A percentile compares a stretch with the other conserved stretches of the same genome.
These are phyloP conservation scores for Drosophila neonasuta DNA, from an alignment of 2,888 invertebrate species.

Conservation along the genomic window DNA sequence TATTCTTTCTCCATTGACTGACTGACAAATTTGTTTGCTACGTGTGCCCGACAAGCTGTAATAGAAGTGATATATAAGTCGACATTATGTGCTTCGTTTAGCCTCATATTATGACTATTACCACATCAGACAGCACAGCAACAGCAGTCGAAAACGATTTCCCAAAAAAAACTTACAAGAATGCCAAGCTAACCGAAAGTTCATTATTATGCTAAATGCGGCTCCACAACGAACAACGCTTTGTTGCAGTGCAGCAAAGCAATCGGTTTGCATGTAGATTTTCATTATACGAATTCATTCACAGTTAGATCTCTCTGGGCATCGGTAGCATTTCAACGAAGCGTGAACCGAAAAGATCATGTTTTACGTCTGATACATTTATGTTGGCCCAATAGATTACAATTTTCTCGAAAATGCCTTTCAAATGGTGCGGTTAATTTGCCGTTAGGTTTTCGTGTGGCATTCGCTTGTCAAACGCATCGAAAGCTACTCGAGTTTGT, in stretches of 20 bases:
- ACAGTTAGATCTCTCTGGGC: constrained; percentile 55
- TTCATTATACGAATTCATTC: constrained; percentile 59
- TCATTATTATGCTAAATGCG: constrained; percentile 63
- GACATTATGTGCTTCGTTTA: constrained; percentile 37
- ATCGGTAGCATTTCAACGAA: constrained; percentile 49
- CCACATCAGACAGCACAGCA: constrained; percentile 35
- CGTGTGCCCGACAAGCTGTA: constrained; percentile 43
- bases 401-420: constrained; percentile 48
- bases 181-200: constrained; percentile 35
- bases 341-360: constrained; percentile 63
- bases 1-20: constrained; percentile 26
- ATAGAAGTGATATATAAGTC: constrained; percentile 32
- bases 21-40: constrained; percentile 62
- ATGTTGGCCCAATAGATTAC: constrained; percentile 60
- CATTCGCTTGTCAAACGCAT: constrained; percentile 31
- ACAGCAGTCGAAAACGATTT: constrained; percentile 20
- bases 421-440: constrained; percentile 56
- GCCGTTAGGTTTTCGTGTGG: constrained; percentile 59
- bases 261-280: constrained; percentile 12
- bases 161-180: constrained; percentile 3
- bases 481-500: constrained; percentile 27
- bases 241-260: constrained; percentile 31
- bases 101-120: constrained; percentile 53
- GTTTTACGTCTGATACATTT: constrained; percentile 18
- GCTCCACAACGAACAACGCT: constrained; percentile 6